Base-by-base conservation (phyloP, 2,113 vertebrate genomes). In the Chionodraco myersi region DNA sequence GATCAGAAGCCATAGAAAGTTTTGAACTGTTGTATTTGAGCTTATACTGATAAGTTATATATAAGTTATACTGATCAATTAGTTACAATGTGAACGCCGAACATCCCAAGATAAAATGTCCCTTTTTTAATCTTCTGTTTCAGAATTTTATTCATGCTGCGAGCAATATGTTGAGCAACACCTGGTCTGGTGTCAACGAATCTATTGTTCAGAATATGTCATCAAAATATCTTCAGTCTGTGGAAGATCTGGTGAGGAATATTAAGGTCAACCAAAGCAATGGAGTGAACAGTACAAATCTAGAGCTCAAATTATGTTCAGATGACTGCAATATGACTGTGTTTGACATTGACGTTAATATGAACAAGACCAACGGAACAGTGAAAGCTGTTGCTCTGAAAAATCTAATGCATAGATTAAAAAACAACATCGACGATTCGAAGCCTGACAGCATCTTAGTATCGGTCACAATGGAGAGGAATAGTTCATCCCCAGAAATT, bases 191-290 rank as follows among this genome's bases (percentile, higher is more conserved):
- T 0, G 63, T 80, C 1, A 83, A 23, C 65, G 0, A 0, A 0
- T 48, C 79, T 1, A 0, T 47, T 23, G 0, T 52, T 15, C 0
- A 82, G 0, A 0, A 0, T 0, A 77, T 95, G 77, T 96, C 96
- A 79, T 89, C 96, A 30, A 77, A 15, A 8, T 94, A 97, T 36
- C 91, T 99, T 9, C 0, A 49, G 0, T 96, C 95, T 0, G 83
- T 98, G 72, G 97, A 99, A 76, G 59, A 16, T 1, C 95, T 99
- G 80, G 91, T 96, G 23, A 53, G 65, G 0, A 96, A 95, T 0
- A 80, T 97, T 73, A 69, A 92, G 2, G 85, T 97, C 26, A 92
- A 88, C 58, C 51, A 4, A 2, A 87, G 56, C 26, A 75, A 23
- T 0, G 74, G 48, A 21, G 0, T 84, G 6, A 57, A 26, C 30